These are phyloP conservation scores for Sminthurides aquaticus DNA, from an alignment of 2,888 invertebrate species.

Conservation along the genomic window DNA sequence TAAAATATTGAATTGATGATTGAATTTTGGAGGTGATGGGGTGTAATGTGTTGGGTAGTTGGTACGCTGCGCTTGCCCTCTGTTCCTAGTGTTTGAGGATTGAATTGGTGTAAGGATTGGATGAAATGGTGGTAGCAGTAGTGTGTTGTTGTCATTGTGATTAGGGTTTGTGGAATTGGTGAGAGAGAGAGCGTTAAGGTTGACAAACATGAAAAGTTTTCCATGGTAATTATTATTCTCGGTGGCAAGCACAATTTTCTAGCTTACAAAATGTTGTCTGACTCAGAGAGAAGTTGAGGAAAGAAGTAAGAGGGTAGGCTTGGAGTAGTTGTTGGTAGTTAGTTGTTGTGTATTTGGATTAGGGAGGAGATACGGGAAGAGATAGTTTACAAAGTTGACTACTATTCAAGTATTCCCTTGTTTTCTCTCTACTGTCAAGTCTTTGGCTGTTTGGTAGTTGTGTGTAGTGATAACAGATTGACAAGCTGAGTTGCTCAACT, in stretches of 20 bases:
- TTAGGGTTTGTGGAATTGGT: background rate
- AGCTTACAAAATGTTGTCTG: background rate
- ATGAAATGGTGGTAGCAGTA: background rate
- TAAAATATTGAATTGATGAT: no score
- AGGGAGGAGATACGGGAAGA: background rate
- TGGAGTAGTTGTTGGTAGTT: constrained; percentile 17
- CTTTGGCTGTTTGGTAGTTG: no score
- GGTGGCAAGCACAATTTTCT: background rate
- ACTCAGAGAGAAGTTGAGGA: no score
- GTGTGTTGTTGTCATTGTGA: background rate
- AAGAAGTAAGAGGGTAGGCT: constrained; percentile 20
- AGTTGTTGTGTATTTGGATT: constrained; percentile 8
- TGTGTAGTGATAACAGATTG: background rate
- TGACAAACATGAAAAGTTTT: constrained; percentile 9
- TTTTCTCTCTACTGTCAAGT: background rate
- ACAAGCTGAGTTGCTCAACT: background rate
- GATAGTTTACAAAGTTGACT: no score
- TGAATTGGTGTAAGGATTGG: background rate
- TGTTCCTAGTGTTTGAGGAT: no score
- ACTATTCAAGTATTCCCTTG: background rate
- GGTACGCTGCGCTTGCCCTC: no score
- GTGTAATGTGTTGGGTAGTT: no score
- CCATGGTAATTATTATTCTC: background rate
- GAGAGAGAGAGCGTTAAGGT: constrained; percentile 4
- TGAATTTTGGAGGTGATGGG: no score